Evolutionary conservation across 1,140 invertebrate species (phyloP).

Genomic region (Neotoxoptera formosana): DNA sequence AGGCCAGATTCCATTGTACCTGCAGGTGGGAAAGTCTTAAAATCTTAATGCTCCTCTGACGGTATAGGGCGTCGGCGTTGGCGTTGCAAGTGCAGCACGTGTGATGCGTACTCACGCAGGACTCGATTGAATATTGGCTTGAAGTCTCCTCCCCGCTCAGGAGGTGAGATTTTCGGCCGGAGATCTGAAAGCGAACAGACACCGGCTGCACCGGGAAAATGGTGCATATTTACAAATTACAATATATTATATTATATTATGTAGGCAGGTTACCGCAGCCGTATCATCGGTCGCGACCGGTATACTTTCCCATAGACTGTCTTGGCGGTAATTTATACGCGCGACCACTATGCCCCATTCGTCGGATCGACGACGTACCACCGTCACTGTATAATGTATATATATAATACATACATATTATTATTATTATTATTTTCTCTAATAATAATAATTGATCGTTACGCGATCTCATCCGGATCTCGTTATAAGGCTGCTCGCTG

Average conservation of each 20-base stretch:
- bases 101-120: not conserved
- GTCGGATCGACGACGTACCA: not conserved
- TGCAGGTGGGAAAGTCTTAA: not conserved
- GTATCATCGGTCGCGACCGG: not conserved
- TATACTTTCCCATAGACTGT: slow-evolving; percentile 30
- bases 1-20: too few relatives aligned
- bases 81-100: not conserved
- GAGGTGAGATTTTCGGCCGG: not conserved
- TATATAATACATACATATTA: not conserved
- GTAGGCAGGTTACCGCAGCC: not conserved
- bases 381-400: not conserved
- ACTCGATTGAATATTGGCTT: not conserved
- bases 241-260: not conserved
- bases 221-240: not conserved
- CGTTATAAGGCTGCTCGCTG: slow-evolving; percentile 1
- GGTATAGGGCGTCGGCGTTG: not conserved
- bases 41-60: not conserved
- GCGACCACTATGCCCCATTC: slow-evolving; percentile 4
- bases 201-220: not conserved
- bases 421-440: slow-evolving; percentile 8
- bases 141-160: not conserved
- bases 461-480: slow-evolving; percentile 45
- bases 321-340: slow-evolving; percentile 32
- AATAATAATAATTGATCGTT: slow-evolving; percentile 51
- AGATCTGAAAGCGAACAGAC: not conserved